Percentiles rank a stretch among this genome's conserved stretches.
phyloP scores from a whole-genome alignment of 2,888 invertebrate genomes.

The Tetanocera ferruginea region DNA sequence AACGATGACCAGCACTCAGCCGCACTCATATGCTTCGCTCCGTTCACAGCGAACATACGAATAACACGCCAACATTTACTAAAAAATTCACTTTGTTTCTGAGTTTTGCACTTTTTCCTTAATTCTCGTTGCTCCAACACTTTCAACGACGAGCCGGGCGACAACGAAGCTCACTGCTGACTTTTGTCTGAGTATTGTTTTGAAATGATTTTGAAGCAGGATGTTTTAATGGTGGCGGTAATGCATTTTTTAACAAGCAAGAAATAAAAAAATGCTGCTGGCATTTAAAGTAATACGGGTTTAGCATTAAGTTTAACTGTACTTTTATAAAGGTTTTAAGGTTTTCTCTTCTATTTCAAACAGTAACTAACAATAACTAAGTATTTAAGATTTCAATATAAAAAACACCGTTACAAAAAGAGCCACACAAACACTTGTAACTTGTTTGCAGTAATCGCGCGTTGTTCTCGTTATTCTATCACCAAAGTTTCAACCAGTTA shows the following conservation, averaged over 20 bases:
- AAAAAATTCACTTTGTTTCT: slow-evolving; percentile 14
- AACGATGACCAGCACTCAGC: background rate
- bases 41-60: background rate
- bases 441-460: background rate
- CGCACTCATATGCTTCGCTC: background rate
- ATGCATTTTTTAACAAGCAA: background rate
- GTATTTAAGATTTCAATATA: too few species aligned
- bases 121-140: too few species aligned
- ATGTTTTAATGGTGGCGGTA: background rate
- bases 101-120: background rate
- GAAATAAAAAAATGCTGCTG: background rate
- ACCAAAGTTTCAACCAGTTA: background rate
- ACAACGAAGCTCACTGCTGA: background rate
- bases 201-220: background rate
- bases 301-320: too few species aligned
- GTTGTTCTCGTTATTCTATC: background rate
- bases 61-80: background rate
- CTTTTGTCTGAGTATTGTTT: background rate
- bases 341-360: too few species aligned
- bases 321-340: too few species aligned
- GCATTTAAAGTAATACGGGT: background rate
- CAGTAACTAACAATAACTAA: too few species aligned
- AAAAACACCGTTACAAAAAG: background rate
- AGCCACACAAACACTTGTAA: background rate
- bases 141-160: background rate